Evolutionary conservation across 2,113 vertebrate genomes (phyloP).

Genomic region (Gobiocypris rarus): DNA sequence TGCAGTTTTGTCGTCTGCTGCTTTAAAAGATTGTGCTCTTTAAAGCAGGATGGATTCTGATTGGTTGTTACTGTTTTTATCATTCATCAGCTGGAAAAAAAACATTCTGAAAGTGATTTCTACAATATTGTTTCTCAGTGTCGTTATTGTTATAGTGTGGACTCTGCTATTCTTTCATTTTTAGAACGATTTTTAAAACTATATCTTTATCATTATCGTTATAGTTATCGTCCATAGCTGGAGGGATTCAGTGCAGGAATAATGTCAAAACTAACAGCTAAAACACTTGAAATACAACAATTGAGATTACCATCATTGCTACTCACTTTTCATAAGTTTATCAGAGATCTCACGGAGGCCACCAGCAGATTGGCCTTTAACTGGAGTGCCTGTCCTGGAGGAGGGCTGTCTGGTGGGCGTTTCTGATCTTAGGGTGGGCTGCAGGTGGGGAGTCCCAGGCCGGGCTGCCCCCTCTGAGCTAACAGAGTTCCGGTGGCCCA

Average conservation of each 20-base stretch:
- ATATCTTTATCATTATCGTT: too few relatives aligned
- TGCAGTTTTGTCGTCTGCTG: too few relatives aligned
- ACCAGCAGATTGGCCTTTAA: slow-evolving; percentile 79
- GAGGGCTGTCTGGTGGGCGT: slow-evolving; percentile 74
- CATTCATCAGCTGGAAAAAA: too few relatives aligned
- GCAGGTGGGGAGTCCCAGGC: slow-evolving; percentile 53
- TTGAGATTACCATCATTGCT: background rate
- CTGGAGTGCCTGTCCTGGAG: slow-evolving; percentile 81
- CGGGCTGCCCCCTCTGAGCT: slow-evolving; percentile 63
- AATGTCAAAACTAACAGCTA: background rate
- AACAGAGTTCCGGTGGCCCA: slow-evolving; percentile 51
- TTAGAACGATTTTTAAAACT: too few relatives aligned
- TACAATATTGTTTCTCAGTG: too few relatives aligned
- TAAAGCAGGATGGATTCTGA: too few relatives aligned
- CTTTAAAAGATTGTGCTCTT: too few relatives aligned
- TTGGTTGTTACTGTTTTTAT: too few relatives aligned
- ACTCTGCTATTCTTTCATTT: too few relatives aligned
- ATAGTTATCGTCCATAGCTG: too few relatives aligned
- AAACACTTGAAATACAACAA: background rate
- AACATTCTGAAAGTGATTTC: too few relatives aligned
- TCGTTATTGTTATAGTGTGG: too few relatives aligned
- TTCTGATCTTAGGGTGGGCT: slow-evolving; percentile 61
- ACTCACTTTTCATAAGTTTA: slow-evolving; percentile 97
- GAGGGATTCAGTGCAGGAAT: background rate
- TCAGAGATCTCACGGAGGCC: slow-evolving; percentile 86